Conservation (phyloP, 2,797 vertebrate species). For the Macropodus opercularis region DNA sequence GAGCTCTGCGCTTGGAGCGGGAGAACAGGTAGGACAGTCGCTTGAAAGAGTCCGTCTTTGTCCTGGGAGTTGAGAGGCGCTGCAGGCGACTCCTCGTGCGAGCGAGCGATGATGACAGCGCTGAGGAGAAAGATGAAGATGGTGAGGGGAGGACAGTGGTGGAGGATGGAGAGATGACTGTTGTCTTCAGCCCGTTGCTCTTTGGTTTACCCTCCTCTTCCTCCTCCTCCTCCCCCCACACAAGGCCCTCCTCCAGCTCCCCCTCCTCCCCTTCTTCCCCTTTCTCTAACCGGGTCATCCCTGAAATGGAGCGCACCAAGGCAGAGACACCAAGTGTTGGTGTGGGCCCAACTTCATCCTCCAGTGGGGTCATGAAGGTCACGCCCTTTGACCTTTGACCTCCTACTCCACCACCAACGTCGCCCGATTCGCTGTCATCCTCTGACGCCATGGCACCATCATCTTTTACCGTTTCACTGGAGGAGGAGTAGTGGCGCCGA, state of each 20-base stretch:
- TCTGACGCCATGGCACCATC: conserved; percentile 76
- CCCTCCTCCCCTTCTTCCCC: conserved; percentile 25
- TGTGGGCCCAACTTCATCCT: conserved; percentile 78
- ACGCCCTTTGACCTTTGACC: conserved; percentile 83
- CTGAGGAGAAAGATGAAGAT: conserved; percentile 64
- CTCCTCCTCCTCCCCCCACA: conserved; percentile 65
- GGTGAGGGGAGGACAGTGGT: conserved; percentile 50
- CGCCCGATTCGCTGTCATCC: conserved; percentile 69
- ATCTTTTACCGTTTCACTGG: conserved; percentile 87
- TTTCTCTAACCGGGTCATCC: conserved; percentile 66
- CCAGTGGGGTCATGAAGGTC: conserved; percentile 86
- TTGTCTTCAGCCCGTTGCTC: conserved; percentile 89
- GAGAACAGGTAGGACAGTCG: conserved; percentile 92
- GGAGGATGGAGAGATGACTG: conserved; percentile 65
- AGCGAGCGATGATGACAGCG: conserved; percentile 66
- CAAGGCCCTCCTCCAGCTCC: conserved; percentile 47
- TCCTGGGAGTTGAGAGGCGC: conserved; percentile 78
- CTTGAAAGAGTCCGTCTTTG: conserved; percentile 91
- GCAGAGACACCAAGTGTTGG: conserved; percentile 85
- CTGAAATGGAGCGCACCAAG: conserved; percentile 89
- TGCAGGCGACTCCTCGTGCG: conserved; percentile 83
- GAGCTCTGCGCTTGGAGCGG: conserved; percentile 90
- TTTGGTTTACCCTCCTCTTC: conserved; percentile 88
- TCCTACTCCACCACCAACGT: conserved; percentile 58
- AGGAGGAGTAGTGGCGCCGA: conserved; percentile 90